These are phyloP conservation scores for Cryptotermes secundus DNA, from an alignment of 1,140 invertebrate species.

Conservation along the genomic window DNA sequence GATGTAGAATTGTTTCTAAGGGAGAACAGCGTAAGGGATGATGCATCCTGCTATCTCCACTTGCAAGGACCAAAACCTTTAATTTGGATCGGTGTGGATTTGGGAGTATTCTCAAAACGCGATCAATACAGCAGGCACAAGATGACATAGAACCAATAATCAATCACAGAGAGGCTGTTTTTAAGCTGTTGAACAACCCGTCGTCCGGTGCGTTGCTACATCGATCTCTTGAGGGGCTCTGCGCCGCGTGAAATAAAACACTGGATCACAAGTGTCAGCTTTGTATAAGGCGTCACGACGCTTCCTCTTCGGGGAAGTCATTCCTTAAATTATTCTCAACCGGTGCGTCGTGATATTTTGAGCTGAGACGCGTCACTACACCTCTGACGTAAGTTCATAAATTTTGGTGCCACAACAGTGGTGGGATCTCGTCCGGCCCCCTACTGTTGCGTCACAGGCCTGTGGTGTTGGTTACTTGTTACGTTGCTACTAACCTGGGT, in stretches of 20 bases:
- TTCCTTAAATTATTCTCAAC: no score
- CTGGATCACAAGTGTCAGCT: background rate
- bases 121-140: background rate
- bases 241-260: background rate
- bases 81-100: background rate
- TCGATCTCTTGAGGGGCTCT: background rate
- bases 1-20: no score
- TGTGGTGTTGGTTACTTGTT: no score
- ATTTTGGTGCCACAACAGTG: no score
- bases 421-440: no score
- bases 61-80: background rate
- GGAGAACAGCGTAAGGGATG: no score
- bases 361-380: no score
- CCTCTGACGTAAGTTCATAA: no score
- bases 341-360: no score
- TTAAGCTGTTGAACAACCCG: background rate
- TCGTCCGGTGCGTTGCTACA: background rate
- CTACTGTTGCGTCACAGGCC: no score
- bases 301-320: no score
- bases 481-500: no score
- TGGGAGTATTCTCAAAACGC: background rate
- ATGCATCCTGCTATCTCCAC: background rate
- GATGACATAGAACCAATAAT: background rate
- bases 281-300: background rate
- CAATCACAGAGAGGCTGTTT: background rate